Evolutionary conservation across 2,797 vertebrate species (phyloP).

Genomic region (Amazonetta brasiliensis): DNA sequence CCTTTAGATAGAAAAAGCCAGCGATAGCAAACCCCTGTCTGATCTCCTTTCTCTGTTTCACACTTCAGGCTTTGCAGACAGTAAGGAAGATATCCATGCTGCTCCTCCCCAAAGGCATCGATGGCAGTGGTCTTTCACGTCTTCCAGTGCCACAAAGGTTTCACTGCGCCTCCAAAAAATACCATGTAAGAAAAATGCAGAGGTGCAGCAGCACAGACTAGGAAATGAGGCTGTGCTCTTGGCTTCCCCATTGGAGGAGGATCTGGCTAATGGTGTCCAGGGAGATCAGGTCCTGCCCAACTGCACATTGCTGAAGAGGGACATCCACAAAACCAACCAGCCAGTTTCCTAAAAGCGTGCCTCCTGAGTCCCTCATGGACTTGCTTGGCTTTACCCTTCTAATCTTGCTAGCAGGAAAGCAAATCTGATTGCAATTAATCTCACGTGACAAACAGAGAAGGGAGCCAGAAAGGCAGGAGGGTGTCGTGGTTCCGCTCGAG

Average conservation of each 20-base stretch:
- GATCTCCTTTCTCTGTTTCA: not conserved
- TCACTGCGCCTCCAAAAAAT: not conserved
- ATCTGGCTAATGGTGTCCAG: not conserved
- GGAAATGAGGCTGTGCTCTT: not conserved
- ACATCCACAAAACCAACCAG: not conserved
- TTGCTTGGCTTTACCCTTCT: not conserved
- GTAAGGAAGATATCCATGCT: fast-evolving
- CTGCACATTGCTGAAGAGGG: not conserved
- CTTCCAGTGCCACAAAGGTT: not conserved
- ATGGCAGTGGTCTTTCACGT: not conserved
- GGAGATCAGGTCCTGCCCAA: not conserved
- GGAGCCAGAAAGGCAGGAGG: not conserved
- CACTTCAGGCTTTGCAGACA: not conserved
- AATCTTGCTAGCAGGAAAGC: not conserved
- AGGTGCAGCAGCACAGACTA: not conserved
- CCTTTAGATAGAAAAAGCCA: not conserved
- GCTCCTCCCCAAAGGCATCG: not conserved
- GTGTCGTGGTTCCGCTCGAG: no score
- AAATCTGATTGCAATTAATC: not conserved
- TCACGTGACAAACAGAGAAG: not conserved
- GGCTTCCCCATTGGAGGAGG: not conserved
- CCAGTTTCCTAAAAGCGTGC: not conserved
- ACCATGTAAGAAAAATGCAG: not conserved
- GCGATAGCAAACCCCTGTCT: not conserved
- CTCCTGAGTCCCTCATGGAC: not conserved